Evolutionary conservation across 2,797 vertebrate species (phyloP).

Genomic region (Lindbergichthys nudifrons): DNA sequence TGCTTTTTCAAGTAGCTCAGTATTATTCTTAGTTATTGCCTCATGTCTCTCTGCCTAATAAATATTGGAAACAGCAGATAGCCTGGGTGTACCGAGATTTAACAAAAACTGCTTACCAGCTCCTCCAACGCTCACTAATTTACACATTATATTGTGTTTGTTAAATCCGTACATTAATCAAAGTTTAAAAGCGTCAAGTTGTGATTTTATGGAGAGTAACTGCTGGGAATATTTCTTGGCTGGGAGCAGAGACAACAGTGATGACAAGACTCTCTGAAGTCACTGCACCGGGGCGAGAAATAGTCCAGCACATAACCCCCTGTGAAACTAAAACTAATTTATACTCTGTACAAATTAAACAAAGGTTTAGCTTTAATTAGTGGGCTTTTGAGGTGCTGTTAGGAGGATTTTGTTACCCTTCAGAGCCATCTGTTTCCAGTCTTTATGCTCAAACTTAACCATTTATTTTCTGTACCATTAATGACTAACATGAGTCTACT

Average conservation of each 20-base stretch:
- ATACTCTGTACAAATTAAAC: background rate
- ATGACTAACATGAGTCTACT: background rate
- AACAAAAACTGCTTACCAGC: conserved; percentile 1
- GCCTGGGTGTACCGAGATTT: background rate
- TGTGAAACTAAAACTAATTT: too few species aligned
- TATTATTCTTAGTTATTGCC: background rate
- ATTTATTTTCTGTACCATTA: background rate
- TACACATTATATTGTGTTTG: background rate
- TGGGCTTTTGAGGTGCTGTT: background rate
- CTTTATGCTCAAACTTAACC: background rate
- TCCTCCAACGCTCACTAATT: background rate
- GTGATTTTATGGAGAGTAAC: background rate
- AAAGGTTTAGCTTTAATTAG: background rate
- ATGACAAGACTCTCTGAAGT: background rate
- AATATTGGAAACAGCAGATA: background rate
- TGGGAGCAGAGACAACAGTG: background rate
- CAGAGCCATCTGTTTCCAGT: background rate
- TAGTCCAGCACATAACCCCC: background rate
- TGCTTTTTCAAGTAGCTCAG: too few species aligned
- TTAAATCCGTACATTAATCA: background rate
- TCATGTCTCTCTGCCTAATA: background rate
- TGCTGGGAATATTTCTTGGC: background rate
- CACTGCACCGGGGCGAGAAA: background rate
- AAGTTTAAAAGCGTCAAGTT: background rate
- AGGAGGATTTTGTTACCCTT: background rate